Percentiles rank a stretch among this genome's conserved stretches.
phyloP scores from a whole-genome alignment of 2,113 vertebrate genomes.

The Notarius quadriscutis region DNA sequence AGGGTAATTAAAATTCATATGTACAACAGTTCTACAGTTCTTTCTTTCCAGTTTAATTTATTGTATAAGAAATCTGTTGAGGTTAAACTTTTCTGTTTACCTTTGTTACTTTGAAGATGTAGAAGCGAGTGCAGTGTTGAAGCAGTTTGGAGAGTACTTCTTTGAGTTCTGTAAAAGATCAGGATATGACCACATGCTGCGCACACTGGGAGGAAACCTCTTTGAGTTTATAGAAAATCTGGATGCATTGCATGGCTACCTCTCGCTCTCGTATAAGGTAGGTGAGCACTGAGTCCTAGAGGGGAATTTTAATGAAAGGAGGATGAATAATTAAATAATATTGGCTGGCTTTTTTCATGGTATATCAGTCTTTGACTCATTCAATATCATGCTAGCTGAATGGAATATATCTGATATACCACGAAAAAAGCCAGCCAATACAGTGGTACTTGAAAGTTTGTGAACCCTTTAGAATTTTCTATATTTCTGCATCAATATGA shows the following conservation, averaged over 20 bases:
- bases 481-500: too few species aligned
- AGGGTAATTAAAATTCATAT: too few species aligned
- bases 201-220: slow-evolving; percentile 78
- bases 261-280: slow-evolving; percentile 81
- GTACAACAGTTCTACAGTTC: not conserved
- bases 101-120: slow-evolving; percentile 64
- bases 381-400: too few species aligned
- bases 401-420: too few species aligned
- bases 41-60: not conserved
- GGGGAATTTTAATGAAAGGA: slow-evolving; percentile 25
- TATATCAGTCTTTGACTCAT: too few species aligned
- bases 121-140: slow-evolving; percentile 70
- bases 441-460: too few species aligned
- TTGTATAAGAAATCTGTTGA: not conserved
- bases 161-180: slow-evolving; percentile 82
- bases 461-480: too few species aligned
- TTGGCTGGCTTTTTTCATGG: too few species aligned
- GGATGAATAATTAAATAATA: too few species aligned
- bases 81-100: not conserved
- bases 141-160: slow-evolving; percentile 80
- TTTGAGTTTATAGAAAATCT: slow-evolving; percentile 81
- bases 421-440: too few species aligned
- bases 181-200: slow-evolving; percentile 80
- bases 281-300: slow-evolving; percentile 7
- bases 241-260: slow-evolving; percentile 78